A percentile compares a stretch with the other conserved stretches of the same genome.
Conservation (phyloP, 1,140 invertebrate genomes). For the Zaprionus vittiger region DNA sequence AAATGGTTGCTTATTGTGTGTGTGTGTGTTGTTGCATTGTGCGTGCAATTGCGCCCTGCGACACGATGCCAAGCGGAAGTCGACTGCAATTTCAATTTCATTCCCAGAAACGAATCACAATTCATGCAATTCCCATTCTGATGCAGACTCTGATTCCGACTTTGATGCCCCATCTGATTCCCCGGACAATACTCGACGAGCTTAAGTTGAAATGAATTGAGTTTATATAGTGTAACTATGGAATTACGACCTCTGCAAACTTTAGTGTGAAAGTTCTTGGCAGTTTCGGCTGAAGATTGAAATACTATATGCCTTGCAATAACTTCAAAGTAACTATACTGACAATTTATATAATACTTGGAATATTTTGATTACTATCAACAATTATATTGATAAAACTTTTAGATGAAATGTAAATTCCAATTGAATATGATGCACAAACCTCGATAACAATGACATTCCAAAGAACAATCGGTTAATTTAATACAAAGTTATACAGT, state of each 20-base stretch:
- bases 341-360: no score
- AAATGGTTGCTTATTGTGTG: slow-evolving; percentile 58
- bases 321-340: neutral
- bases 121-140: slow-evolving; percentile 7
- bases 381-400: no score
- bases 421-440: no score
- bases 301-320: neutral
- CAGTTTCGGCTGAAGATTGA: neutral
- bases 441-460: no score
- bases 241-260: neutral
- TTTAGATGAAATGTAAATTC: no score
- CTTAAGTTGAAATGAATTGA: neutral
- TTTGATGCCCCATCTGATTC: neutral
- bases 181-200: neutral
- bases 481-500: no score
- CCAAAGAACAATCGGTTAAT: no score
- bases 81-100: slow-evolving; percentile 43
- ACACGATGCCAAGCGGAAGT: slow-evolving; percentile 66
- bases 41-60: slow-evolving; percentile 32
- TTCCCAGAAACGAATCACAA: slow-evolving; percentile 43
- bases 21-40: slow-evolving; percentile 2
- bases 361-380: no score
- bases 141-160: neutral
- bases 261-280: neutral
- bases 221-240: neutral